Evolutionary conservation across 2,113 vertebrate genomes (phyloP).

Genomic region (Psilopsiagon aymara): DNA sequence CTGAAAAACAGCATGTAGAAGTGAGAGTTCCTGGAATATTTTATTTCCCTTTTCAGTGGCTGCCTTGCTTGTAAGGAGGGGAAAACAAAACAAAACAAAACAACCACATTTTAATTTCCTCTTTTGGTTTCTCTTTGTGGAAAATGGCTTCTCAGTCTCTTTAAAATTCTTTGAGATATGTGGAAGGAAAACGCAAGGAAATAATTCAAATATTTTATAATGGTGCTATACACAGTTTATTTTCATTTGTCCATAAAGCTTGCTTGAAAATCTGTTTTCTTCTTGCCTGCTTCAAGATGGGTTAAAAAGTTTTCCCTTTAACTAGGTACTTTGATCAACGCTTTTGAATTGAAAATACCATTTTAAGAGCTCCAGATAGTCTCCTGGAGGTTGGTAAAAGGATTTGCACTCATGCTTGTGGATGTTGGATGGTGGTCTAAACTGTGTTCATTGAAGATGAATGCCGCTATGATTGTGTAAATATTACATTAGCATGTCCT

Average conservation of each 20-base stretch:
- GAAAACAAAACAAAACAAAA: background rate
- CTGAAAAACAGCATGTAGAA: background rate
- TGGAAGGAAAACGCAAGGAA: background rate
- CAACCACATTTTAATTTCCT: background rate
- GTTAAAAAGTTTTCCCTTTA: background rate
- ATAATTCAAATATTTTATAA: background rate
- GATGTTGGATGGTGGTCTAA: rapidly evolving
- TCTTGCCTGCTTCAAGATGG: background rate
- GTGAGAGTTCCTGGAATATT: background rate
- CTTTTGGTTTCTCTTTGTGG: background rate
- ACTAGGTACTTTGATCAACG: background rate
- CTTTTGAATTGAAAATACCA: background rate
- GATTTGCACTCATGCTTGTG: background rate
- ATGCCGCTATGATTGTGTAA: background rate
- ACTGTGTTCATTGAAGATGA: background rate
- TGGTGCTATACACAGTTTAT: background rate
- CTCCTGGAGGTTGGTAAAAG: background rate
- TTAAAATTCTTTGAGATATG: background rate
- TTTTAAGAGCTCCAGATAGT: background rate
- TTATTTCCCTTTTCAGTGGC: background rate
- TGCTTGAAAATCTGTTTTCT: background rate
- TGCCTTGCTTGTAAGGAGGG: background rate
- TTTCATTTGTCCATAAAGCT: background rate
- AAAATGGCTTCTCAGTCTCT: background rate
- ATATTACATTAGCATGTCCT: background rate